A percentile compares a stretch with the other conserved stretches of the same genome.
Evolutionary conservation across 2,888 invertebrate species (phyloP).

Genomic region (Theretra japonica): DNA sequence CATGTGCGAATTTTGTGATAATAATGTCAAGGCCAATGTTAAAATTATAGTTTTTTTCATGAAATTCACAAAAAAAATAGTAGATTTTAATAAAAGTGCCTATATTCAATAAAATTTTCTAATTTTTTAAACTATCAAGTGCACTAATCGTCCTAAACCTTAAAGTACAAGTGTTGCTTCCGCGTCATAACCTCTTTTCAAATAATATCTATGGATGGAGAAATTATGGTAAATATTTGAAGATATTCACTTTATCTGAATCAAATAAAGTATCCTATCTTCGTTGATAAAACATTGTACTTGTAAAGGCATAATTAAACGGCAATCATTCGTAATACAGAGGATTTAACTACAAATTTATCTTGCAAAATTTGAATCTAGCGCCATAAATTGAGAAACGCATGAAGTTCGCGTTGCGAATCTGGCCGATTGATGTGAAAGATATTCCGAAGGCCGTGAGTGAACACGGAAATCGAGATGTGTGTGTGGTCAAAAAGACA

Average conservation of each 20-base stretch:
- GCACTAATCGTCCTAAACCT: constrained; percentile 28
- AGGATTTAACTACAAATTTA: constrained; percentile 3
- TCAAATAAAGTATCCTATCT: not conserved
- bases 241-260: constrained; percentile 6
- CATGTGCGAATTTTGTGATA: constrained; percentile 73
- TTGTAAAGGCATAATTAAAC: not conserved
- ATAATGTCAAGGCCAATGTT: constrained; percentile 81
- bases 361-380: constrained; percentile 75
- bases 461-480: constrained; percentile 86
- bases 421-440: constrained; percentile 87
- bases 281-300: not conserved
- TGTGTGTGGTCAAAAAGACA: constrained; percentile 87
- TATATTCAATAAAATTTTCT: constrained; percentile 29
- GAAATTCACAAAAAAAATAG: constrained; percentile 33
- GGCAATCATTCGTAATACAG: constrained; percentile 12
- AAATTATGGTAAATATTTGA: constrained; percentile 41
- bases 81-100: constrained; percentile 23
- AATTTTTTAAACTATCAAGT: constrained; percentile 33
- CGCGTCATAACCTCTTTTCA: constrained; percentile 69
- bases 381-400: constrained; percentile 75
- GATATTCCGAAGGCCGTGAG: constrained; percentile 88
- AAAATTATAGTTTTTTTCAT: constrained; percentile 42
- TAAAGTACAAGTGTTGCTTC: constrained; percentile 50
- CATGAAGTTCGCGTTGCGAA: constrained; percentile 85
- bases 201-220: constrained; percentile 50